Base-by-base conservation (phyloP, 2,797 vertebrate species). In the Poecile montanus region DNA sequence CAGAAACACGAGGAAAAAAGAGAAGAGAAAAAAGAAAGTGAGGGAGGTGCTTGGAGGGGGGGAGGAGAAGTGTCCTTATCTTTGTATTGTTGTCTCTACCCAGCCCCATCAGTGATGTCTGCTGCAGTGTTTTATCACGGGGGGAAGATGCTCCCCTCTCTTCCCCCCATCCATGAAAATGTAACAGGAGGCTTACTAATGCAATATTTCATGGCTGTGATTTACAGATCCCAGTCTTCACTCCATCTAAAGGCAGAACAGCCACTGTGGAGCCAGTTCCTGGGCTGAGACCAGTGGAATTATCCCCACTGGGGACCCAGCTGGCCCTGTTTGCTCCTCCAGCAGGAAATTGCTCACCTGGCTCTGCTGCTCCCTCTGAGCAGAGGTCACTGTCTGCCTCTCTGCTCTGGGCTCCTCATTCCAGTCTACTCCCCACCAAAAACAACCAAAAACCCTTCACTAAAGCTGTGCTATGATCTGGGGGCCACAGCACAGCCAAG, bases 1-100 rank as follows among this genome's bases (percentile, higher is more conserved):
- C 93, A 76, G 94, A 97, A 97, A 95, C 82, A 95, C 5, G 32
- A 97, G 96, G 95, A 94, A 97, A 96, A 97, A 92, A 73, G 50
- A 47, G 67, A 73, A 88, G 66, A 92, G 73, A 78, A 85, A 86
- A 94, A 92, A 88, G 80, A 82, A 94, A 87, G 29, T 32, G 71
- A 75, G 58, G 88, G 76, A 93, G 88, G 76, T 75, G 71, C 72
- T 63, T 68, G 42, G 71, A 30, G 58, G 13, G 58, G 50, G 56
- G 40, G 32, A 65, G 57, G 51, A 88, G 79, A 87, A 95, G 38
- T 54, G 66, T 91, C 70, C 76, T 93, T 95, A 92, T 94, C 84
- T 80, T 47, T 62, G 38, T 20, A 73, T 63, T 94, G 72, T 91
- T 94, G 66, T 95, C 77, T 76, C 65, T 81, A 61, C 36, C 73